Conservation (phyloP, 2,113 vertebrate species). For the Toxotes jaculatrix region DNA sequence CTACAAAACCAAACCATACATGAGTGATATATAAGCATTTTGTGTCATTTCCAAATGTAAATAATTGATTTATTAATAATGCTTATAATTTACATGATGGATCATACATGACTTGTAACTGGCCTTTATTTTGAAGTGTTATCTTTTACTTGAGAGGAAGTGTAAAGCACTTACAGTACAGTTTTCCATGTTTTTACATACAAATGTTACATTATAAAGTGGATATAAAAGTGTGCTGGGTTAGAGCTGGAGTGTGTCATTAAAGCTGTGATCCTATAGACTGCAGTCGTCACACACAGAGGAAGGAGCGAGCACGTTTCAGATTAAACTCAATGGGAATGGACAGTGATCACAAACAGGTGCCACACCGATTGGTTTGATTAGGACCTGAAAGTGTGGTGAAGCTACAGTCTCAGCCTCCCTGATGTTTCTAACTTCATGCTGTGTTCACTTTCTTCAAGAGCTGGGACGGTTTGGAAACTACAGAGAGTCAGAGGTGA, state of each 20-base stretch:
- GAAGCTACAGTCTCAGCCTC: conserved; percentile 6
- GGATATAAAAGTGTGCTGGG: conserved; percentile 31
- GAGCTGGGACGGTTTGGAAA: background rate
- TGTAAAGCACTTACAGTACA: background rate
- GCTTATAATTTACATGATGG: background rate
- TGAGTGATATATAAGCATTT: background rate
- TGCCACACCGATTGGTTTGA: background rate
- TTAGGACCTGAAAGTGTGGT: background rate
- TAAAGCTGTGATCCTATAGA: conserved; percentile 5
- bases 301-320: background rate
- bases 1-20: background rate
- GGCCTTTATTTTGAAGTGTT: background rate
- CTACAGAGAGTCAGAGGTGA: background rate
- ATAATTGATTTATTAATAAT: background rate
- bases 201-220: conserved; percentile 28
- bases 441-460: background rate
- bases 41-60: background rate
- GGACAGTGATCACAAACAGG: background rate
- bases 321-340: conserved; percentile 2
- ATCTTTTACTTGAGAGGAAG: background rate
- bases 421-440: conserved; percentile 26
- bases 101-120: conserved; percentile 5
- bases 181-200: conserved; percentile 33
- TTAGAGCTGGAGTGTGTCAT: conserved; percentile 29
- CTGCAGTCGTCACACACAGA: conserved; percentile 9